Base-by-base conservation (phyloP, 2,113 vertebrate genomes). In the Vulpes vulpes region DNA sequence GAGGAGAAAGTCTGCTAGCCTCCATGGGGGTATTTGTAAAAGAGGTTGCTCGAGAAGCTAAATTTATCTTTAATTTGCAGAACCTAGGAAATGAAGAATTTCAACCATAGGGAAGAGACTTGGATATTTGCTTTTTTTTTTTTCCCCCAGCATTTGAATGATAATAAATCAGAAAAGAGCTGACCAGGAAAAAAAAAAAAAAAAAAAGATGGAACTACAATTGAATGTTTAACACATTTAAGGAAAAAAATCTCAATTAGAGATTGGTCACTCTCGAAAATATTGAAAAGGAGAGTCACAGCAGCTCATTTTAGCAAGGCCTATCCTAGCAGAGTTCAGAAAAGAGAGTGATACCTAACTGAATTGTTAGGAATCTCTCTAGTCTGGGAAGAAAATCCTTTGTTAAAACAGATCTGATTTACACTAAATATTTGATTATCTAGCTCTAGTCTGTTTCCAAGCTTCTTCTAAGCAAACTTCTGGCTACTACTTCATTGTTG, bases 21-120 rank as follows among this genome's bases (percentile, higher is more conserved):
- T 97, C 93, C 67, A 71, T 53, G 57, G 60, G 27, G 43, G 81
- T 95, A 89, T 96, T 95, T 89, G 88, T 85, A 86, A 95, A 95
- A 89, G 67, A 49, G 65, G 23, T 64, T 83, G 71, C 60, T 95
- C 32, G 38, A 84, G 51, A 95, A 95, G 60, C 51, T 95, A 97
- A 94, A 91, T 97, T 89, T 95, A 83, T 95, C 82, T 93, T 8
- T 89, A 83, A 93, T 91, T 93, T 90, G 30, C 9, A 93, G 82
- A 95, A 87, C 53, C 12, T 71, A 81, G 49, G 14, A 92, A 90
- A 96, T 94, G 23, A 97, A 95, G 5, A 86, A 80, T 91, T 86
- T 74, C 51, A 91, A 15, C 11, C 53, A 10, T 80, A 22, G 19
- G 30, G 23, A 93, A 86, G 59, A 83, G 30, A 84, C 38, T 73